Evolutionary conservation across 2,797 vertebrate genomes (phyloP), one percentile per base, ranked within the genome.

Genomic region (Pseudotriccus pelzelni): DNA sequence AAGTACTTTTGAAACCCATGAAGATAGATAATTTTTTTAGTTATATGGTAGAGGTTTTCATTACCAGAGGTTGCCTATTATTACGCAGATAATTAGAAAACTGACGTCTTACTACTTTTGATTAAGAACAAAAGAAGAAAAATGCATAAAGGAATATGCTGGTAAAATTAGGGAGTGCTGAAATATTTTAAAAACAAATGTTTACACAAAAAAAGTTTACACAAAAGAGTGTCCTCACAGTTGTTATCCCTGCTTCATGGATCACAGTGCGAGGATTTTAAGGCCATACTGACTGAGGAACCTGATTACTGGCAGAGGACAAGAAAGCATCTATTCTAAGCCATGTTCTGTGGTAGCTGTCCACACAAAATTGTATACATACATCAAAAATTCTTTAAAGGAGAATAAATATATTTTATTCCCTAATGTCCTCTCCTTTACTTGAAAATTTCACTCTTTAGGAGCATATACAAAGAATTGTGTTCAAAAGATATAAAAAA

Each of bases 1-100:
- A 68, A 25, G 1, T 7, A 32, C 59, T 59, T 74, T 30, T 32
- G 14, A 84, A 79, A 81, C 1, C 1, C 9, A 39, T n/a, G 32
- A 82, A 56, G 12, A 47, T 7, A 68, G 3, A 50, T 30, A 36
- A 36, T 22, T 74, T 74, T 70, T 27, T 8, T 28, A 47, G 7
- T 60, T 64, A 30, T 8, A 22, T 0, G 14, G 2, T 30, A 60
- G 34, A 60, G 3, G 1, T 75, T 85, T 72, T 81, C 53, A 16
- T 27, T 32, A 77, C 1, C 2, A 6, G 52, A 60, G 5, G 7
- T 23, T 63, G 4, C 0, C 0, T 55, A 14, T 59, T 83, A 19
- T 55, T 69, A 70, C 10, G 14, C 3, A 50, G 12, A 39, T 55
- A 82, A 22, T 34, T 53, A 30, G 30, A 69, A 69, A 84, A 60